Base-by-base conservation (phyloP, 2,113 vertebrate genomes). In the Perognathus longimembris region DNA sequence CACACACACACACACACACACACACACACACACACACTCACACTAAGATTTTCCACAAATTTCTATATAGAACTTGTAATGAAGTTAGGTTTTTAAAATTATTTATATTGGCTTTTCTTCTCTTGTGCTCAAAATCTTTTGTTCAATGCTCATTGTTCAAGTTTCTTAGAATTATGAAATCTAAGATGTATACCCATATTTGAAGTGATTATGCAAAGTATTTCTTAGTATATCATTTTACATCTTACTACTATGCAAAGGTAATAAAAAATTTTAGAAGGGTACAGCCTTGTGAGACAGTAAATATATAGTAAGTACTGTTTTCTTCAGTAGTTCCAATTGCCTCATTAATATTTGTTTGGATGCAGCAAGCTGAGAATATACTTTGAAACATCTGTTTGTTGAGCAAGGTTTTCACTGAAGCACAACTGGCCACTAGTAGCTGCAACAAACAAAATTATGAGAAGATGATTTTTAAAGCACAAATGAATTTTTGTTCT, bases 371-470 rank as follows among this genome's bases (percentile, higher is more conserved):
- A 93, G 87, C 92, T 92, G 95, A 98, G 96, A 97, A 96, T 97
- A 96, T 96, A 96, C 88, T 97, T 95, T 76, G 88, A 95, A 98
- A 97, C 98, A 98, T 98, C 97, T 98, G 97, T 96, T 98, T 97
- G 97, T 96, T 95, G 97, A 98, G 93, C 50, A 73, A 94, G 87
- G 90, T 98, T 98, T 94, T 97, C 97, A 96, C 88, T 96, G 97
- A 98, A 97, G 98, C 97, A 98, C 97, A 98, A 98, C 97, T 97
- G 97, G 93, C 97, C 92, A 92, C 97, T 98, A 98, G 98, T 97
- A 97, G 97, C 97, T 97, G 88, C 94, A 97, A 97, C 97, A 98
- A 98, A 98, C 97, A 98, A 98, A 98, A 98, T 98, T 97, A 98
- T 98, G 96, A 96, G 95, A 98, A 98, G 96, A 97, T 97, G 97